Conservation (phyloP, 2,797 vertebrate genomes). For the Semotilus atromaculatus region DNA sequence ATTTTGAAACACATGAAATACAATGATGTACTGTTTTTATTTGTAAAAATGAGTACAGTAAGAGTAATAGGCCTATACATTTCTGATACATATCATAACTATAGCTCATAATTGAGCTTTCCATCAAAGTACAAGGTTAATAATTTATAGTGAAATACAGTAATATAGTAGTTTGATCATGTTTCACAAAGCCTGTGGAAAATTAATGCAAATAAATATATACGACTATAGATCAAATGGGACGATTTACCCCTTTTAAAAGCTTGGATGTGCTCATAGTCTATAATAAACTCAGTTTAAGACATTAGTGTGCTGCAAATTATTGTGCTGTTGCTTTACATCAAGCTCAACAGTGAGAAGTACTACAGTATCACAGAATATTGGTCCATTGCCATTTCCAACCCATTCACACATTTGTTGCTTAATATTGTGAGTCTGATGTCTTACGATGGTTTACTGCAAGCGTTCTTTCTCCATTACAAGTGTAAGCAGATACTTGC, state of each 20-base stretch:
- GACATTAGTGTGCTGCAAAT: conserved; percentile 67
- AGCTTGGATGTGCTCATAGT: conserved; percentile 34
- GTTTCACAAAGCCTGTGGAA: conserved; percentile 35
- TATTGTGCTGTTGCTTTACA: conserved; percentile 65
- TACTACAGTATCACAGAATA: conserved; percentile 51
- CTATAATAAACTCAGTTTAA: conserved; percentile 30
- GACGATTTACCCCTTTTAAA: conserved; percentile 1
- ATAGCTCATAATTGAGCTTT: conserved; percentile 23
- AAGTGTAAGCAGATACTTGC: conserved; percentile 13
- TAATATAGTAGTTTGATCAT: conserved; percentile 10
- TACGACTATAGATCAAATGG: not conserved
- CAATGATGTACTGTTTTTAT: conserved; percentile 33
- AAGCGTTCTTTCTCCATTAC: conserved; percentile 9
- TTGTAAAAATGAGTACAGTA: conserved; percentile 45
- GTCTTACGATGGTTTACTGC: conserved; percentile 20
- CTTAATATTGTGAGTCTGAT: conserved; percentile 36
- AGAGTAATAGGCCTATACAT: conserved; percentile 22
- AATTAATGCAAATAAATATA: conserved; percentile 37
- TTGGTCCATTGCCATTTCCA: conserved; percentile 60
- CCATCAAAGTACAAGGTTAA: conserved; percentile 35
- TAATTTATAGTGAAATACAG: conserved; percentile 22
- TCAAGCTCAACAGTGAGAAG: conserved; percentile 60
- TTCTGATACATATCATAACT: conserved; percentile 38
- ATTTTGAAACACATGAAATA: not conserved
- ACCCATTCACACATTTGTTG: conserved; percentile 50